A percentile compares a stretch with the other conserved stretches of the same genome.
Evolutionary conservation across 1,140 invertebrate genomes (phyloP).

Genomic region (Drosophila leontia): DNA sequence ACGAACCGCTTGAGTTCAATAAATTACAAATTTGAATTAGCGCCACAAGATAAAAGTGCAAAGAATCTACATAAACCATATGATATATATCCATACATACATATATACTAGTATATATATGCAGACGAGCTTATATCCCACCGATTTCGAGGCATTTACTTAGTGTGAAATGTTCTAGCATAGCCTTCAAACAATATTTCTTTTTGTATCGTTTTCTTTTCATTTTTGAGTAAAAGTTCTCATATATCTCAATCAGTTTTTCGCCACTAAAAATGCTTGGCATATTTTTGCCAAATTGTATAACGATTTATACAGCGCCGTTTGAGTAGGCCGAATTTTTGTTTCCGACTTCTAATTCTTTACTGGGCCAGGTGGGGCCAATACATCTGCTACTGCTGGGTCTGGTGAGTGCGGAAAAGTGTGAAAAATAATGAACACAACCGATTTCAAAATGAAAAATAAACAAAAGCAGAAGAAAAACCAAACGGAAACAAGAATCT

Average conservation of each 20-base stretch:
- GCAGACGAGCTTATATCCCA: conserved; percentile 20
- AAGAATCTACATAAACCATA: conserved; percentile 53
- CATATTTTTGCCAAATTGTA: conserved; percentile 55
- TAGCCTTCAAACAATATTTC: conserved; percentile 52
- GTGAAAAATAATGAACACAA: conserved; percentile 46
- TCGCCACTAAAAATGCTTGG: conserved; percentile 60
- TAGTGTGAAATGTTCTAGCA: conserved; percentile 29
- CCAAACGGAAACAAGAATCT: conserved; percentile 24
- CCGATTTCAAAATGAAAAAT: conserved; percentile 20
- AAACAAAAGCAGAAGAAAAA: conserved; percentile 19
- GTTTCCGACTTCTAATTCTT: conserved; percentile 35
- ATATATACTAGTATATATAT: conserved; percentile 16
- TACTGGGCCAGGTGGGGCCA: conserved; percentile 25
- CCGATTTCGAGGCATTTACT: conserved; percentile 41
- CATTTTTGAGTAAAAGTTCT: conserved; percentile 56
- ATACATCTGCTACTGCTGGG: conserved; percentile 11
- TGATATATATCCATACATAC: conserved; percentile 22
- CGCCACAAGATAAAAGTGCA: conserved; percentile 47
- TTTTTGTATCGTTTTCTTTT: conserved; percentile 24
- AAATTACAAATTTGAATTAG: conserved; percentile 63
- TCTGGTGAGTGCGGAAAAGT: conserved; percentile 11
- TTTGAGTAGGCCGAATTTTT: conserved; percentile 39
- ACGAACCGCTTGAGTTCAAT: conserved; percentile 66
- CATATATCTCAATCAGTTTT: conserved; percentile 49
- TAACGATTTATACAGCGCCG: conserved; percentile 47